A percentile compares a stretch with the other conserved stretches of the same genome.
These are phyloP conservation scores for Uria lomvia DNA, from an alignment of 2,113 vertebrate genomes.

Conservation along the genomic window DNA sequence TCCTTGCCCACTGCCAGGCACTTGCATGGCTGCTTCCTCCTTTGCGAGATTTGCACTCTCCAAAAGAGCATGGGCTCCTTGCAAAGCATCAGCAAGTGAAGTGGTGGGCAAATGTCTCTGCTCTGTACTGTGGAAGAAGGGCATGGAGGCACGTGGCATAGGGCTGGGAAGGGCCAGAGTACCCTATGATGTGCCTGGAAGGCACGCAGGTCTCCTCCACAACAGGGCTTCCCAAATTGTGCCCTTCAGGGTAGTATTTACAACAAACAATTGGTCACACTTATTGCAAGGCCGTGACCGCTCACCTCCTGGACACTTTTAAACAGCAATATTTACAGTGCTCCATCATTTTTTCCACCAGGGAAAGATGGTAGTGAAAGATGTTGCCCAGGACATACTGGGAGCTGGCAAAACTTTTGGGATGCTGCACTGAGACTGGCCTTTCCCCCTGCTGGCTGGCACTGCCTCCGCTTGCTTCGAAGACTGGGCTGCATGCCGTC, in stretches of 20 bases:
- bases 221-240: background rate
- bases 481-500: background rate
- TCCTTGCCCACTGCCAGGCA: background rate
- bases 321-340: background rate
- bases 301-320: background rate
- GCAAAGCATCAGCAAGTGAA: background rate
- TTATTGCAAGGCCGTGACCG: background rate
- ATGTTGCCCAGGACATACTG: background rate
- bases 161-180: background rate
- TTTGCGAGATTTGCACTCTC: background rate
- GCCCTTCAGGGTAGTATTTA: background rate
- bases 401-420: background rate
- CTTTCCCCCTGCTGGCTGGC: background rate
- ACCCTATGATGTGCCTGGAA: fast-evolving
- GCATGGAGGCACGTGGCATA: fast-evolving
- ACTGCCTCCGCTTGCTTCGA: background rate
- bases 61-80: background rate
- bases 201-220: background rate
- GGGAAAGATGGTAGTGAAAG: background rate
- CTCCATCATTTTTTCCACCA: background rate
- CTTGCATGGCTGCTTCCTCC: background rate
- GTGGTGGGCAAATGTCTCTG: background rate
- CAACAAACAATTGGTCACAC: background rate
- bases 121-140: background rate
- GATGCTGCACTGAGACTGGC: background rate